Evolutionary conservation across 1,140 invertebrate genomes (phyloP).

Genomic region (Bathynomus jamesi): DNA sequence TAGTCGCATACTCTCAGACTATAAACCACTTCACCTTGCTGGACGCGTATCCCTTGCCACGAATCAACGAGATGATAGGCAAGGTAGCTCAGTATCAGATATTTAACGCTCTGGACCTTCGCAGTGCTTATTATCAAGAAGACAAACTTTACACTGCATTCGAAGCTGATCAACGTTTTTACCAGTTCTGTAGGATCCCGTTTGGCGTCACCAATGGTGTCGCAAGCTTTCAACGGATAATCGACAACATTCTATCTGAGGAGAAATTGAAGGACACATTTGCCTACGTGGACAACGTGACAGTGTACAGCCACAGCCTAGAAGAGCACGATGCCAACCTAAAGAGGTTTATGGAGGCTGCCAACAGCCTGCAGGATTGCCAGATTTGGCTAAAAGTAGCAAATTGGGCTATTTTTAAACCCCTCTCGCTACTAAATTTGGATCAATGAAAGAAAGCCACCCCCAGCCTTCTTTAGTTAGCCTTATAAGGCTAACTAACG

Average conservation of each 20-base stretch:
- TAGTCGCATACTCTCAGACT: no score
- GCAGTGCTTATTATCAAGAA: slow-evolving; percentile 1
- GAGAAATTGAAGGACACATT: slow-evolving; percentile 1
- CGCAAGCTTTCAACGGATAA: no score
- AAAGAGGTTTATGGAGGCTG: not conserved
- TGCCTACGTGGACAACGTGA: slow-evolving; percentile 4
- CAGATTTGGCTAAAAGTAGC: no score
- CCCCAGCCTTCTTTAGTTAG: no score
- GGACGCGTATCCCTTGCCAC: not conserved
- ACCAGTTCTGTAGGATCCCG: no score
- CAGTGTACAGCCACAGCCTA: not conserved
- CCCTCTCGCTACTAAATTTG: no score
- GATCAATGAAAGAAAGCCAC: no score
- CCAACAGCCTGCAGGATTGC: no score
- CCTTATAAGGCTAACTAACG: no score
- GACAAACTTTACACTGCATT: slow-evolving; percentile 5
- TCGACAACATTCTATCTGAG: not conserved
- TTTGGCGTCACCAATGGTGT: no score
- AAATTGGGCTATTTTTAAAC: no score
- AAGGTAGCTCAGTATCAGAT: not conserved
- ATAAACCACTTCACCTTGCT: not conserved
- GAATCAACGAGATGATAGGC: not conserved
- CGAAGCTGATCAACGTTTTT: not conserved
- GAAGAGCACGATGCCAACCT: not conserved
- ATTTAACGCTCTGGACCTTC: not conserved